Conservation (phyloP, 1,140 invertebrate species). For the Bicyclus anynana region DNA sequence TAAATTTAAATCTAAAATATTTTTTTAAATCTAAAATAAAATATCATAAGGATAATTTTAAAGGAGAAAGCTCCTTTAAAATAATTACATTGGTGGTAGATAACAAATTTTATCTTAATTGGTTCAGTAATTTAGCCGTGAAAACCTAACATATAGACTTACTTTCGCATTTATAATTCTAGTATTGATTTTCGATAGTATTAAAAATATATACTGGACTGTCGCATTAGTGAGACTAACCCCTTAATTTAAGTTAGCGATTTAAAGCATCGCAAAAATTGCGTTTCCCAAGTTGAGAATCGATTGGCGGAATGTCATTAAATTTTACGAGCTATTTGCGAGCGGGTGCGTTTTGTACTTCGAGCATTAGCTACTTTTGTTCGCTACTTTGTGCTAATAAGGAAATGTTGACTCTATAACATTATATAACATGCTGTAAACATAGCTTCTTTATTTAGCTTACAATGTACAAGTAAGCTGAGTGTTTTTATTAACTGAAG, state of each 20-base stretch:
- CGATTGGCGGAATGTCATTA: slow-evolving; percentile 57
- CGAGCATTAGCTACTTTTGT: slow-evolving; percentile 21
- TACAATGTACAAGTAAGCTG: too few species aligned
- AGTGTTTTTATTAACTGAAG: neutral
- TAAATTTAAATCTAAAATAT: too few species aligned
- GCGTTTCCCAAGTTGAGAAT: slow-evolving; percentile 40
- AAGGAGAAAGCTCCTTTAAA: too few species aligned
- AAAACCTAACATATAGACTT: too few species aligned
- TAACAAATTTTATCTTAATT: too few species aligned
- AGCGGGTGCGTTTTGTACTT: slow-evolving; percentile 14
- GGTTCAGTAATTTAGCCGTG: too few species aligned
- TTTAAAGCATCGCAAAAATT: slow-evolving; percentile 52
- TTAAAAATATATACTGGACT: neutral
- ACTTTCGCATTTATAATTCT: too few species aligned
- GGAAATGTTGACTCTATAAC: neutral
- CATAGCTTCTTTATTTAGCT: neutral
- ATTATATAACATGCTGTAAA: slow-evolving; percentile 6
- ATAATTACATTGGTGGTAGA: too few species aligned
- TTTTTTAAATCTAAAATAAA: too few species aligned
- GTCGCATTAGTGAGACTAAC: slow-evolving; percentile 22
- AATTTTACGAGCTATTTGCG: slow-evolving; percentile 64
- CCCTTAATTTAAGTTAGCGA: slow-evolving; percentile 45
- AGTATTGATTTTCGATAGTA: too few species aligned
- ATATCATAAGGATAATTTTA: too few species aligned
- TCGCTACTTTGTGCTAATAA: slow-evolving; percentile 4